Percentiles rank a stretch among this genome's conserved stretches.
These are phyloP conservation scores for Microchirus variegatus DNA, from an alignment of 2,797 vertebrate species.

Conservation along the genomic window DNA sequence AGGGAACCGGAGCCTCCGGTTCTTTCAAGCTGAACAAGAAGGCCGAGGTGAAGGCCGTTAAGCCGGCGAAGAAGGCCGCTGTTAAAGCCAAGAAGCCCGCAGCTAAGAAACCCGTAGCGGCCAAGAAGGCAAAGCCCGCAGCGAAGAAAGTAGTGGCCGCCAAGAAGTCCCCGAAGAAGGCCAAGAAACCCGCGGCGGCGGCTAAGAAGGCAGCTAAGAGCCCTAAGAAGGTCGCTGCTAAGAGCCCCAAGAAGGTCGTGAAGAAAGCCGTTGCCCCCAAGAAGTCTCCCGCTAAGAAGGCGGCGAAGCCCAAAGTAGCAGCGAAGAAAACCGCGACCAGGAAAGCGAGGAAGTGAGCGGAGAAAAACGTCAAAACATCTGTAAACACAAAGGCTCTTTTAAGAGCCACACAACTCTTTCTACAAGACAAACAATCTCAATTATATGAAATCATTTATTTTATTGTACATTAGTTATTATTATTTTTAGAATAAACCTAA, in stretches of 20 bases:
- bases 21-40: too few species aligned
- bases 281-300: slow-evolving; percentile 7
- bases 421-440: too few species aligned
- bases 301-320: neutral
- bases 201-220: slow-evolving; percentile 2
- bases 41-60: neutral
- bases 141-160: slow-evolving; percentile 2
- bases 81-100: neutral
- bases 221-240: neutral
- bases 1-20: too few species aligned
- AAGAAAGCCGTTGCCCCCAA: neutral
- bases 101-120: accelerated
- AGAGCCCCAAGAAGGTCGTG: slow-evolving; percentile 1
- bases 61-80: neutral
- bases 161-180: neutral
- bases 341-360: neutral
- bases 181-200: neutral
- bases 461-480: too few species aligned
- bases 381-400: too few species aligned
- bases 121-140: slow-evolving; percentile 5
- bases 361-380: too few species aligned
- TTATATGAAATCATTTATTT: too few species aligned
- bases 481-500: too few species aligned
- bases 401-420: too few species aligned
- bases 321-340: neutral